Percentiles rank a stretch among this genome's conserved stretches.
These are phyloP conservation scores for Tympanuchus pallidicinctus DNA, from an alignment of 2,113 vertebrate genomes.

Conservation along the genomic window DNA sequence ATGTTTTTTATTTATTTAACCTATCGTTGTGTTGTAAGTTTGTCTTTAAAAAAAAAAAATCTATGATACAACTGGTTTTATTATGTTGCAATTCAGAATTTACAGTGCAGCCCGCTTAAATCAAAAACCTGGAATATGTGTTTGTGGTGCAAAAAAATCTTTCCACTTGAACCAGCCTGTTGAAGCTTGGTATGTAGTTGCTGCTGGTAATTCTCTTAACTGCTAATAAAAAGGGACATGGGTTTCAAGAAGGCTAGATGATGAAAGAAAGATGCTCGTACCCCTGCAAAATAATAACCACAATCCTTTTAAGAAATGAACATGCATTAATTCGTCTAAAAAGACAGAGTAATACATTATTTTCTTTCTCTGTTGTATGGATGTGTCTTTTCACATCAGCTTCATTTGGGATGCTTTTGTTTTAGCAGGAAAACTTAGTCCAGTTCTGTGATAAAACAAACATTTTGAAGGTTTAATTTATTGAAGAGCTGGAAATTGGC, in stretches of 20 bases:
- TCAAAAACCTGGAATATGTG: constrained; percentile 73
- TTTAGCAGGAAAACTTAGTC: constrained; percentile 14
- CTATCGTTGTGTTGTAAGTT: constrained; percentile 72
- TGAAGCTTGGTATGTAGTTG: neutral
- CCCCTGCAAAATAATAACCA: neutral
- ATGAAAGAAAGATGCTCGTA: constrained; percentile 18
- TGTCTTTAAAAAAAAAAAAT: constrained; percentile 46
- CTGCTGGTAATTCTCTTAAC: constrained; percentile 42
- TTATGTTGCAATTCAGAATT: constrained; percentile 75
- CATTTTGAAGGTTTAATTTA: neutral
- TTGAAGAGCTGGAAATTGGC: constrained; percentile 39
- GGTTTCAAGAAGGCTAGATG: neutral
- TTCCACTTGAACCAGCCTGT: constrained; percentile 42
- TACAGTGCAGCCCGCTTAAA: constrained; percentile 77
- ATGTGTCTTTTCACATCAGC: neutral
- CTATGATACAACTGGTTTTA: constrained; percentile 70
- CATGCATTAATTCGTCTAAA: constrained; percentile 12
- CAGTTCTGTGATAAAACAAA: neutral
- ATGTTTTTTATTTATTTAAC: constrained; percentile 84
- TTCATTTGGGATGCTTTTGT: constrained; percentile 37
- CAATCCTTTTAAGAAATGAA: neutral
- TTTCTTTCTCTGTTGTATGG: neutral
- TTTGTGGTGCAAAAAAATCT: neutral
- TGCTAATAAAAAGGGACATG: neutral
- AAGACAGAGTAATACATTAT: neutral